A percentile compares a stretch with the other conserved stretches of the same genome.
Conservation (phyloP, 2,888 invertebrate genomes). For the Drosophila nigritarsus region DNA sequence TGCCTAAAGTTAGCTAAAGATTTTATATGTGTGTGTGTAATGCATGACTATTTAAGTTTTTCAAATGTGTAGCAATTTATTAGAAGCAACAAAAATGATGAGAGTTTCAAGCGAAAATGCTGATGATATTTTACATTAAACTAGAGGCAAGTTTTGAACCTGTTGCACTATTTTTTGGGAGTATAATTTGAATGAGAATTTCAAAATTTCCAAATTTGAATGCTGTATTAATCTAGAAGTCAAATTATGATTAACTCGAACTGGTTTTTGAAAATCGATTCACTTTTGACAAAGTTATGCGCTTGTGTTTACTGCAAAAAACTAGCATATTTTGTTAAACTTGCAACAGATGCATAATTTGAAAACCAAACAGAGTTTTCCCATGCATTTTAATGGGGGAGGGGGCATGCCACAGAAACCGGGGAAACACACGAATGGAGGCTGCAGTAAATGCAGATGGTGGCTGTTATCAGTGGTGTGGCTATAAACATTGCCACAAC, state of each 20-base stretch:
- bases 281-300: background rate
- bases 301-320: background rate
- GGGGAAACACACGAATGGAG: background rate
- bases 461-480: slow-evolving; percentile 22
- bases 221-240: background rate
- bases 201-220: background rate
- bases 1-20: background rate
- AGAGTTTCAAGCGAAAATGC: background rate
- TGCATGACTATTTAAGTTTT: background rate
- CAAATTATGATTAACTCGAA: background rate
- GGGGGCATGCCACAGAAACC: slow-evolving; percentile 21
- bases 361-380: slow-evolving; percentile 7
- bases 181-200: background rate
- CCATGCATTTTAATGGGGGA: slow-evolving; percentile 29
- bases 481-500: slow-evolving; percentile 15
- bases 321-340: background rate
- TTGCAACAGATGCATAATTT: slow-evolving; percentile 10
- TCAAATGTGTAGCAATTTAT: background rate
- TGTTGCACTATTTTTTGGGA: background rate
- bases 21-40: background rate
- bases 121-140: background rate
- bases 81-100: background rate
- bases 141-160: background rate
- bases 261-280: background rate
- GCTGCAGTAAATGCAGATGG: slow-evolving; percentile 22